Evolutionary conservation across 1,140 invertebrate genomes (phyloP), one percentile per base, ranked within the genome.

Genomic region (Hormaphis cornu): DNA sequence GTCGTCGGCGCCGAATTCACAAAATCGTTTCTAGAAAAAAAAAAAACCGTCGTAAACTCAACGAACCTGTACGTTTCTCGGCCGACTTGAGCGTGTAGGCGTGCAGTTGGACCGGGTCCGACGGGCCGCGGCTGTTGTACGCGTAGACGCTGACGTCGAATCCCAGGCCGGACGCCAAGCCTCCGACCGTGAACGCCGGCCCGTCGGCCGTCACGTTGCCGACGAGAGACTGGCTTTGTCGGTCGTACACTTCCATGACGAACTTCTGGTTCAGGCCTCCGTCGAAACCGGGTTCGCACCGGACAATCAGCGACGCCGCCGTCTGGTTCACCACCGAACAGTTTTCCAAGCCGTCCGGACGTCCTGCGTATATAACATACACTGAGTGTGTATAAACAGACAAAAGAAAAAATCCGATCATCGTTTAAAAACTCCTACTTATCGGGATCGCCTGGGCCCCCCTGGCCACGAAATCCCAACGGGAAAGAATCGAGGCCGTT

Each of bases 291-390:
- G 83, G 82, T 16, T 76, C 73, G 75, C 85, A 87, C 48, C 84
- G 81, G 52, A 85, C 81, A 72, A 80, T 77, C 20, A 87, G 74
- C 0, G 89, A 87, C 74, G 93, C 89, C 69, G 86, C 84, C 52
- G 90, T 93, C 76, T 91, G 89, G 78, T 95, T 95, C 56, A 87
- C 83, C 22, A 93, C 79, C 12, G 83, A 80, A 74, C 85, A 86
- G 76, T 86, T 86, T 72, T 80, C 79, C 20, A 84, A 80, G 2
- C 78, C 76, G 72, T 86, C 84, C 7, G 85, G 85, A 28, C 69
- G 66, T 1, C 66, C 71, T 72, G 33, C 12, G 18, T 18, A 24
- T 24, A 50, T 24, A 16, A 12, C 16, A n/a, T n/a, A n/a, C n/a
- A n/a, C n/a, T n/a, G n/a, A n/a, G n/a, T n/a, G n/a, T n/a, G n/a